A percentile compares a stretch with the other conserved stretches of the same genome.
Evolutionary conservation across 2,797 vertebrate genomes (phyloP).

Genomic region (Podarcis siculus): DNA sequence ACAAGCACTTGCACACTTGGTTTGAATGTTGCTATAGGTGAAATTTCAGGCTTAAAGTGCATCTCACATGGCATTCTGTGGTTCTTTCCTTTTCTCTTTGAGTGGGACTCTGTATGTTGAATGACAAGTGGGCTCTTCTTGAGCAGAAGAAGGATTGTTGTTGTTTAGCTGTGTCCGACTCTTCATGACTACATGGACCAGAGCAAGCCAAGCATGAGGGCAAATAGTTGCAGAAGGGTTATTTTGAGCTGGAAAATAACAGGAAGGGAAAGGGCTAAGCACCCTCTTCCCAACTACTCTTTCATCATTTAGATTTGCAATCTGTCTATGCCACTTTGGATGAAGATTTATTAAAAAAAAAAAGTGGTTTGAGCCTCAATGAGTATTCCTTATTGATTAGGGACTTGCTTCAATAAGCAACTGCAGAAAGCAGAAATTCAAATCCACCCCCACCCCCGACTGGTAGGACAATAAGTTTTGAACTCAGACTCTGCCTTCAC

Average conservation of each 20-base stretch:
- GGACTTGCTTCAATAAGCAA: not conserved
- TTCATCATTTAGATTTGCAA: not conserved
- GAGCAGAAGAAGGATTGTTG: not conserved
- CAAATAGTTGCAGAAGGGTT: no score
- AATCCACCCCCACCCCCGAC: constrained; percentile 29
- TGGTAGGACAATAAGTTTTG: constrained; percentile 61
- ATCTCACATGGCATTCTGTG: not conserved
- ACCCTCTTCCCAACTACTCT: not conserved
- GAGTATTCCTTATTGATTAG: not conserved
- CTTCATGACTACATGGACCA: no score
- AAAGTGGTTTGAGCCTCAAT: not conserved
- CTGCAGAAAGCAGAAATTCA: constrained; percentile 39
- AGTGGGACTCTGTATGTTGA: not conserved
- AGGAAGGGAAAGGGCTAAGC: no score
- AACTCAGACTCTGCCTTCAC: constrained; percentile 47
- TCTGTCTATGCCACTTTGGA: not conserved
- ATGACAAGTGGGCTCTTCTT: not conserved
- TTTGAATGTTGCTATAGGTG: not conserved
- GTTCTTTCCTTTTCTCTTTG: not conserved
- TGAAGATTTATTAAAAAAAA: not conserved
- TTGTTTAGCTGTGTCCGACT: no score
- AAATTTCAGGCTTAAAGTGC: not conserved
- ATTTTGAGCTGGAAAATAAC: no score
- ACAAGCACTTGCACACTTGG: no score
- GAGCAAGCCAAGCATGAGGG: no score